Conservation (phyloP, 2,888 invertebrate genomes). For the Lucinisca nassula region DNA sequence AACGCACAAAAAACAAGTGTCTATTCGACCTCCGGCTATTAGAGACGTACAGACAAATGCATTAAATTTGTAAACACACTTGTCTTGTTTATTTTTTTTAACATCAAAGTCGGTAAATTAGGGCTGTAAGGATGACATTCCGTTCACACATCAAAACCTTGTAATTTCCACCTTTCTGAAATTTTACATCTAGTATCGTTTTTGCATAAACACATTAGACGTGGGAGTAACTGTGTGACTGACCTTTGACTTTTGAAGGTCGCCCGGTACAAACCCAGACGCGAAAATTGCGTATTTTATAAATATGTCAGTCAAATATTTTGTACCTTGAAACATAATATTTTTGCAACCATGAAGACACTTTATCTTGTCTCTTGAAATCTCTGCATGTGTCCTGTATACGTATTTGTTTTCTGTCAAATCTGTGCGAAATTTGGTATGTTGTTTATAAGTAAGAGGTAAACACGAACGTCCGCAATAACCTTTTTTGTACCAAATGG, state of each 20-base stretch:
- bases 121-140: not conserved
- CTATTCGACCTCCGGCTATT: too few relatives aligned
- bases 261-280: not conserved
- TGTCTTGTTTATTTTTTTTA: not conserved
- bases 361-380: not conserved
- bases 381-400: too few relatives aligned
- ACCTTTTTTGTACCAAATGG: too few relatives aligned
- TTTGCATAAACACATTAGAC: not conserved
- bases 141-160: not conserved
- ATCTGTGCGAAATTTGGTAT: too few relatives aligned
- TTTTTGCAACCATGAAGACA: not conserved
- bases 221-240: not conserved
- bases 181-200: not conserved
- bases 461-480: too few relatives aligned
- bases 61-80: not conserved
- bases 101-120: not conserved
- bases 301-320: not conserved
- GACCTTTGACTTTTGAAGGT: not conserved
- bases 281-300: not conserved
- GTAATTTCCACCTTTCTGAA: not conserved
- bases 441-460: too few relatives aligned
- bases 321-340: slow-evolving; percentile 1
- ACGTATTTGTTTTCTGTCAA: too few relatives aligned
- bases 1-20: too few relatives aligned
- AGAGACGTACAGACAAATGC: not conserved